phyloP scores from a whole-genome alignment of 2,888 invertebrate species.

The Resseliella maxima region DNA sequence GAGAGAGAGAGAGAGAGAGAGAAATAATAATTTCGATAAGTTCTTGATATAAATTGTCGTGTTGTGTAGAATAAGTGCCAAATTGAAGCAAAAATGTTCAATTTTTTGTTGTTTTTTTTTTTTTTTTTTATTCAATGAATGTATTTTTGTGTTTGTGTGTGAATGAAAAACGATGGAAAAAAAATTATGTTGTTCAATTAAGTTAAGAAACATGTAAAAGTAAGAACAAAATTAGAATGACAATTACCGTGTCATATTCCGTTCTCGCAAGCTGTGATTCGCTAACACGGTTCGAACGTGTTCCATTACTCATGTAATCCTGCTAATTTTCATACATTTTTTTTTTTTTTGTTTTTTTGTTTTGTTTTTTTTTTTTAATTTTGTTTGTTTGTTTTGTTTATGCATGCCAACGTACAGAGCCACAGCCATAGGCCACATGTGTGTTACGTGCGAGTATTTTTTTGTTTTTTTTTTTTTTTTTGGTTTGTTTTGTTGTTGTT shows the following conservation, averaged over 20 bases:
- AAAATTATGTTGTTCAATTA: background rate
- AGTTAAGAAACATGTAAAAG: background rate
- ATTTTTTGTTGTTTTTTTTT: background rate
- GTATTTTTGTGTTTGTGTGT: no score
- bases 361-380: background rate
- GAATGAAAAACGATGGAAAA: background rate
- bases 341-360: background rate
- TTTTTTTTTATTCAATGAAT: no score
- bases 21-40: background rate
- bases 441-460: background rate
- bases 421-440: background rate
- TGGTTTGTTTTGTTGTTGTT: background rate
- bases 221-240: background rate
- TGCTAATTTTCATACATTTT: conserved; percentile 58
- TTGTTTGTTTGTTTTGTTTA: background rate
- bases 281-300: conserved; percentile 67
- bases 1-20: background rate
- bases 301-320: conserved; percentile 68
- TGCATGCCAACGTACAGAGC: background rate
- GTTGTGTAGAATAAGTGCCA: conserved; percentile 14
- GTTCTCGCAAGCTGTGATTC: conserved; percentile 66
- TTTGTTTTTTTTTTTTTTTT: background rate
- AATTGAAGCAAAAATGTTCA: background rate
- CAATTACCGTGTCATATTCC: conserved; percentile 68
- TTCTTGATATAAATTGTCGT: background rate